Conservation (phyloP, 1,140 invertebrate species). For the Gryllus bimaculatus region DNA sequence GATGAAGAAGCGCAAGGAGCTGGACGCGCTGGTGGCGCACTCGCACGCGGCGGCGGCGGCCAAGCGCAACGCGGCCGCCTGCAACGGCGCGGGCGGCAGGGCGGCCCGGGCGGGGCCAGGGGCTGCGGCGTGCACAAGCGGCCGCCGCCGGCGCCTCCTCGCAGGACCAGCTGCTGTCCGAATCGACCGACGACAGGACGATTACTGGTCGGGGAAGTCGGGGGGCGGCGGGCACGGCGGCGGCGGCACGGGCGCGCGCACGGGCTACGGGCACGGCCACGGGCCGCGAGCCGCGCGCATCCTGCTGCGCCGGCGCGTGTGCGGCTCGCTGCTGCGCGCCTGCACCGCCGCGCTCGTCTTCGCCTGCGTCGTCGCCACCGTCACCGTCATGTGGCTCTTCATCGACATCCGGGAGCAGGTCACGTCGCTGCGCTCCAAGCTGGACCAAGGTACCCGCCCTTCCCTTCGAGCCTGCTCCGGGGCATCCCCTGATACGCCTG, state of each 20-base stretch:
- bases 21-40: conserved; percentile 39
- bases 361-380: conserved; percentile 51
- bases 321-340: conserved; percentile 42
- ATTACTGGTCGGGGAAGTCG: conserved; percentile 30
- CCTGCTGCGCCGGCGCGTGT: conserved; percentile 27
- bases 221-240: conserved; percentile 24
- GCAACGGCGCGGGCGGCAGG: conserved; percentile 28
- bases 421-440: conserved; percentile 48
- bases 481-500: too few species aligned
- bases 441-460: conserved; percentile 50
- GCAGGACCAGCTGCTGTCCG: conserved; percentile 23
- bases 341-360: conserved; percentile 50
- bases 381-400: conserved; percentile 56
- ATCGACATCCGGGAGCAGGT: conserved; percentile 57
- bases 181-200: conserved; percentile 28
- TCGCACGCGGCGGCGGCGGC: conserved; percentile 12
- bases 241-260: conserved; percentile 28
- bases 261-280: conserved; percentile 25
- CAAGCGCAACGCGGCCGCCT: conserved; percentile 34
- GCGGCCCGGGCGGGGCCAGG: conserved; percentile 40
- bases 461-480: too few species aligned
- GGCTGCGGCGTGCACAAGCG: conserved; percentile 18
- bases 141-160: conserved; percentile 29
- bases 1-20: conserved; percentile 45
- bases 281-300: not conserved